Evolutionary conservation across 2,888 invertebrate species (phyloP).

Genomic region (Drosophila maculinotata): DNA sequence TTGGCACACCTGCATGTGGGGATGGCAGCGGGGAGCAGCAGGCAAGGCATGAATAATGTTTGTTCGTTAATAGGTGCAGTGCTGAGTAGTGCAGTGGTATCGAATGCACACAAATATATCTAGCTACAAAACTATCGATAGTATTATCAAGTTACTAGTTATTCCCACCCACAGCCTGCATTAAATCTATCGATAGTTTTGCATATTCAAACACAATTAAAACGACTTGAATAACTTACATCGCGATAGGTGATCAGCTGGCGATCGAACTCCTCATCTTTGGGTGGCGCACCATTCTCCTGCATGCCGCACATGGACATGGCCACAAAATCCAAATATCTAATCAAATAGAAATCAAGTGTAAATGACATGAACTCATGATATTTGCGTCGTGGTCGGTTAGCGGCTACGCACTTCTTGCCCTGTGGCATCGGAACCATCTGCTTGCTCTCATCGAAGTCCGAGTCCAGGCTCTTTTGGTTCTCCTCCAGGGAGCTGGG

Average conservation of each 20-base stretch:
- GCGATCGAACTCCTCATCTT: constrained; percentile 88
- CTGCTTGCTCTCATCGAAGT: constrained; percentile 91
- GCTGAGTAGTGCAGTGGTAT: constrained; percentile 30
- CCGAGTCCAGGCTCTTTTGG: constrained; percentile 91
- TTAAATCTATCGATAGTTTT: constrained; percentile 24
- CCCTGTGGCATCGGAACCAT: constrained; percentile 79
- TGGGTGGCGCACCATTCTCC: constrained; percentile 86
- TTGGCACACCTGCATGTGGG: constrained; percentile 86
- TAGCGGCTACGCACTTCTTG: constrained; percentile 84
- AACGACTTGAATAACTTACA: constrained; percentile 74
- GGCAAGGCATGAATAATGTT: constrained; percentile 33
- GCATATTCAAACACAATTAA: too few relatives aligned
- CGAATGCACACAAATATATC: constrained; percentile 12
- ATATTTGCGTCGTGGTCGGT: background rate
- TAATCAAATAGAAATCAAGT: constrained; percentile 12
- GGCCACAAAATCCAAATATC: constrained; percentile 88
- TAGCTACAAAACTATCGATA: constrained; percentile 33
- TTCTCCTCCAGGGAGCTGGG: constrained; percentile 94
- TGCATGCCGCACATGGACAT: constrained; percentile 92
- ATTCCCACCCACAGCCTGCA: background rate
- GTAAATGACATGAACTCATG: background rate
- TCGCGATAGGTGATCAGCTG: constrained; percentile 86
- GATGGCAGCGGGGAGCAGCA: constrained; percentile 7
- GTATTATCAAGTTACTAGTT: background rate
- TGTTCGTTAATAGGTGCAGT: constrained; percentile 31